Evolutionary conservation across 2,113 vertebrate species (phyloP).

Genomic region (Okapia johnstoni): DNA sequence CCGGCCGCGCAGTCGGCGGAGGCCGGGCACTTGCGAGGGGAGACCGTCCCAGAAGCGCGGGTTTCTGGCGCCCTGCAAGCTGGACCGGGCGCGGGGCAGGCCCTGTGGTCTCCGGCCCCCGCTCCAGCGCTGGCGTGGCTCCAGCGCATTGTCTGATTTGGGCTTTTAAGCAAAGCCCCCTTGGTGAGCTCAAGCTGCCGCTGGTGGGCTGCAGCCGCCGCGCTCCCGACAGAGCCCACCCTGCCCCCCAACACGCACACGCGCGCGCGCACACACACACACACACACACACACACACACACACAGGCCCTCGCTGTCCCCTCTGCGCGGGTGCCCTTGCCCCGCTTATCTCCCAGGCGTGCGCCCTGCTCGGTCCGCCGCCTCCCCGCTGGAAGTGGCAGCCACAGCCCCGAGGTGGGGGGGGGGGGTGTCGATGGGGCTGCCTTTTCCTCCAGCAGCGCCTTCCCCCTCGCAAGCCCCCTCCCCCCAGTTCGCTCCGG

Average conservation of each 20-base stretch:
- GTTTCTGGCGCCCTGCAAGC: background rate
- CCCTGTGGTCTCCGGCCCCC: background rate
- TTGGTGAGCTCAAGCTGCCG: background rate
- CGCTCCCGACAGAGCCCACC: background rate
- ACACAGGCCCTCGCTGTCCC: background rate
- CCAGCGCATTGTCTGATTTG: rapidly evolving
- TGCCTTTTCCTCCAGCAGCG: background rate
- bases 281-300: background rate
- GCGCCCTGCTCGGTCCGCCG: background rate
- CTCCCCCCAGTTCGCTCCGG: rapidly evolving
- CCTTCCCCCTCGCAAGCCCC: background rate
- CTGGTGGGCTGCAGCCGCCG: background rate
- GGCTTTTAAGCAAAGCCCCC: background rate
- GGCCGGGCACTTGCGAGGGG: background rate
- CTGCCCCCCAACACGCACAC: background rate
- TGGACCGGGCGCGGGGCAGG: background rate
- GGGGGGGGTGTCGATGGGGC: background rate
- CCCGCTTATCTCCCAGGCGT: too few species aligned
- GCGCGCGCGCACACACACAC: background rate
- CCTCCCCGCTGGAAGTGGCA: background rate
- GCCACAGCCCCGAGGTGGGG: background rate
- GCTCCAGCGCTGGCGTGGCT: background rate
- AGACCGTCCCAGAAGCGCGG: background rate
- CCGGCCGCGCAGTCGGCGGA: background rate
- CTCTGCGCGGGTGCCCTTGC: rapidly evolving